A percentile compares a stretch with the other conserved stretches of the same genome.
phyloP scores from a whole-genome alignment of 2,888 invertebrate genomes.

The Ophion slaviceki region DNA sequence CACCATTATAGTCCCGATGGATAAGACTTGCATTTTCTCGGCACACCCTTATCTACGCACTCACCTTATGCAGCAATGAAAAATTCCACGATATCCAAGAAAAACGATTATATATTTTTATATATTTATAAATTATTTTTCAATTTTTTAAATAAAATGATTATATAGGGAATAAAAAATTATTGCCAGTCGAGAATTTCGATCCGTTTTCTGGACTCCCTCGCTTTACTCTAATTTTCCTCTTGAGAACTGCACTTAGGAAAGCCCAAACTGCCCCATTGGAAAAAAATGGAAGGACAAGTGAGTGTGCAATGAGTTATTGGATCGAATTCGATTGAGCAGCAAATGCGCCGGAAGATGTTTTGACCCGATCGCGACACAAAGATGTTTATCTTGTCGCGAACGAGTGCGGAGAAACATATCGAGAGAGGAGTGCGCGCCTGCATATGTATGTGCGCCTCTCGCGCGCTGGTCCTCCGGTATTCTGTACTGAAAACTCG shows the following conservation, averaged over 20 bases:
- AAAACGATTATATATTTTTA: no score
- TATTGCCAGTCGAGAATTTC: no score
- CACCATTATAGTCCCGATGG: no score
- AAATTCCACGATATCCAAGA: no score
- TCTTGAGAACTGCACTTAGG: no score
- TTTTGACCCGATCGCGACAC: slow-evolving; percentile 58
- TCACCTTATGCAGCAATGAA: no score
- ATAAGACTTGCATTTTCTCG: no score
- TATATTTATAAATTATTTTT: no score
- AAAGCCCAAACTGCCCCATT: background rate
- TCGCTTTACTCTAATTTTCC: background rate
- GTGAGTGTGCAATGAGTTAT: background rate
- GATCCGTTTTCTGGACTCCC: no score
- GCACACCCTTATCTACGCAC: no score
- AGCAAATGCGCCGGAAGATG: slow-evolving; percentile 49
- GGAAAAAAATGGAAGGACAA: background rate
- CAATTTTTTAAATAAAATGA: no score
- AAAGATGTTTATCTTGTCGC: slow-evolving; percentile 57
- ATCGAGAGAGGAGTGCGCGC: slow-evolving; percentile 3
- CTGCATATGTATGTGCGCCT: background rate
- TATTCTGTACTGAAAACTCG: slow-evolving; percentile 62
- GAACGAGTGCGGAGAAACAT: slow-evolving; percentile 35
- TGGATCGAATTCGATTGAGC: background rate
- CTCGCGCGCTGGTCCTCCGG: slow-evolving; percentile 48
- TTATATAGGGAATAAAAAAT: no score